Evolutionary conservation across 2,113 vertebrate genomes (phyloP).

Genomic region (Circaetus cinerascens): DNA sequence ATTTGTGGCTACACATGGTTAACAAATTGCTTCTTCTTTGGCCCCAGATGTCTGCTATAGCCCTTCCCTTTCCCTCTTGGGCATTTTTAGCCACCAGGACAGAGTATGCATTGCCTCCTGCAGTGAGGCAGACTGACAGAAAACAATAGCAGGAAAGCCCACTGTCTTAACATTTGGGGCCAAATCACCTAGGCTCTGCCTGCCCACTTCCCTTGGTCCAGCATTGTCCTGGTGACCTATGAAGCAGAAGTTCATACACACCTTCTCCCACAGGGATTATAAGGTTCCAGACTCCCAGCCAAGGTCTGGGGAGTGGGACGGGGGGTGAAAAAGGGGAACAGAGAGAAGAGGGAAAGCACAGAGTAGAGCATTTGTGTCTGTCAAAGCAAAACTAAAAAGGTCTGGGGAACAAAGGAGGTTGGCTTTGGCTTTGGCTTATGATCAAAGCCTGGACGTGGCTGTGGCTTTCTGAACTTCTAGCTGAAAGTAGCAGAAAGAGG

Average conservation of each 20-base stretch:
- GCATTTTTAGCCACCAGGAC: background rate
- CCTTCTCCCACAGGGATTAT: background rate
- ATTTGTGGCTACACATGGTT: background rate
- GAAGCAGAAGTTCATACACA: background rate
- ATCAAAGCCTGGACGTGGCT: background rate
- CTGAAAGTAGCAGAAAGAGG: background rate
- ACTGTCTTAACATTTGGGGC: background rate
- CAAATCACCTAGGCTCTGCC: background rate
- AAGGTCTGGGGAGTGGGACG: background rate
- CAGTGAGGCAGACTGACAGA: background rate
- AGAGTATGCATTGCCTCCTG: background rate
- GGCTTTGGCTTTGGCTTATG: background rate
- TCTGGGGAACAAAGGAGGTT: background rate
- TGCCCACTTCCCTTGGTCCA: background rate
- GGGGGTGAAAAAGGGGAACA: background rate
- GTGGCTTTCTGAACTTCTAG: background rate
- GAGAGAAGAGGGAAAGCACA: background rate
- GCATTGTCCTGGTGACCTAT: background rate
- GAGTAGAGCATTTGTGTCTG: background rate
- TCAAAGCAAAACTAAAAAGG: background rate
- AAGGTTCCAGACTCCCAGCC: background rate
- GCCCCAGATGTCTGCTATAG: background rate
- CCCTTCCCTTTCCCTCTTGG: background rate
- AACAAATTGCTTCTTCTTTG: background rate
- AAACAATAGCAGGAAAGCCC: slow-evolving; percentile 7